Evolutionary conservation across 2,113 vertebrate genomes (phyloP).

Genomic region (Gymnarchus niloticus): DNA sequence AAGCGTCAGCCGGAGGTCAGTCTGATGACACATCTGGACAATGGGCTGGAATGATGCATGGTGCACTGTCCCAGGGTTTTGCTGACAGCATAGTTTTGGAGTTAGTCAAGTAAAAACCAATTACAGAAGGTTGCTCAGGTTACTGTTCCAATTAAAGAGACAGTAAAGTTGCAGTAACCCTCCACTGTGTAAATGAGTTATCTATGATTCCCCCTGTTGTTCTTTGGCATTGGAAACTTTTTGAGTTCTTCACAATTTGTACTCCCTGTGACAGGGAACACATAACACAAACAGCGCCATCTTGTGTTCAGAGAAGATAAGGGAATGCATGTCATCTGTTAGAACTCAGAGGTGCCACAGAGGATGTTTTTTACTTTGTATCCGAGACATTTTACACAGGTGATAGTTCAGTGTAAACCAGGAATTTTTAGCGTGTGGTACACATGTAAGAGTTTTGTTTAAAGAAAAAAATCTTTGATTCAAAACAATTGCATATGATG

Average conservation of each 20-base stretch:
- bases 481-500: background rate
- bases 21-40: background rate
- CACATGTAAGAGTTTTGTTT: background rate
- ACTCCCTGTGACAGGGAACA: background rate
- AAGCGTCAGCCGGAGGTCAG: background rate
- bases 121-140: background rate
- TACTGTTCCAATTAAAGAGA: background rate
- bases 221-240: background rate
- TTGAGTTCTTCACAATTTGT: background rate
- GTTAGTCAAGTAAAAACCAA: background rate
- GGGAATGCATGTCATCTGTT: background rate
- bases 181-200: background rate
- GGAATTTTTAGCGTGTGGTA: background rate
- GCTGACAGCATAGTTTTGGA: background rate
- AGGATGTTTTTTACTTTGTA: constrained; percentile 12
- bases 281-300: constrained; percentile 37
- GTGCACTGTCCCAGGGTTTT: background rate
- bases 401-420: background rate
- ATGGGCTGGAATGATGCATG: background rate
- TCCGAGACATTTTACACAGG: constrained; percentile 16
- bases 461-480: background rate
- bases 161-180: background rate
- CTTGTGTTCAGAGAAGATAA: constrained; percentile 33
- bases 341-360: background rate
- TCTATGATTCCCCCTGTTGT: background rate